Percentiles rank a stretch among this genome's conserved stretches.
Conservation (phyloP, 2,888 invertebrate genomes). For the Dasysyrphus albostriatus region DNA sequence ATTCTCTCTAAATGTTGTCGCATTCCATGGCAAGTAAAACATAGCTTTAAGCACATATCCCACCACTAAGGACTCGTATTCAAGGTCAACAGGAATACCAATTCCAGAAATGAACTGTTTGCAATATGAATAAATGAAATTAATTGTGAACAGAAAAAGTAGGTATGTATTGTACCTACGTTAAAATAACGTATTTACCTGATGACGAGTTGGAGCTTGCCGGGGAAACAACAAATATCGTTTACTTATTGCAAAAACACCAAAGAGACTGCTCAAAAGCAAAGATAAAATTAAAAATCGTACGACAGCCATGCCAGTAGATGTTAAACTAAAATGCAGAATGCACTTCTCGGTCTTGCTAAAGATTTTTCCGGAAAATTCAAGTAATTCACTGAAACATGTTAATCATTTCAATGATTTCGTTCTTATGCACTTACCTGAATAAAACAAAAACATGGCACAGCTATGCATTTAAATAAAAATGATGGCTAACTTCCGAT, state of each 20-base stretch:
- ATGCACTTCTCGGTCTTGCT: not conserved
- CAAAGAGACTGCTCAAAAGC: not conserved
- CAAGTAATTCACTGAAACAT: conserved; percentile 4
- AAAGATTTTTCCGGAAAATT: not conserved
- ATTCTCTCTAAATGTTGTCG: conserved; percentile 79
- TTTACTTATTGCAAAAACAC: conserved; percentile 69
- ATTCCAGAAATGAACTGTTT: conserved; percentile 81
- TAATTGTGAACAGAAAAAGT: not conserved
- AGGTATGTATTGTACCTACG: no score
- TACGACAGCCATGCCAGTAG: conserved; percentile 23
- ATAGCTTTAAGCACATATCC: conserved; percentile 80
- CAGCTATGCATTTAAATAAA: not conserved
- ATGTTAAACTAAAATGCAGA: conserved; percentile 14
- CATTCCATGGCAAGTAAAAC: conserved; percentile 79
- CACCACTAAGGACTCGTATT: conserved; percentile 80
- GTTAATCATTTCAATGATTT: conserved; percentile 24
- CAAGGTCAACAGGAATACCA: conserved; percentile 81
- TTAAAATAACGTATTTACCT: conserved; percentile 75
- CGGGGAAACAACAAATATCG: conserved; percentile 80
- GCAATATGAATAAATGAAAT: not conserved
- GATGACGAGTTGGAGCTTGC: conserved; percentile 80
- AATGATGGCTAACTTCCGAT: not conserved
- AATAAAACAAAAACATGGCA: no score
- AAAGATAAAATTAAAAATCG: conserved; percentile 9
- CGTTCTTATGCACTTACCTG: not conserved